Conservation (phyloP, 1,140 invertebrate species). For the Eulimnadia texana region DNA sequence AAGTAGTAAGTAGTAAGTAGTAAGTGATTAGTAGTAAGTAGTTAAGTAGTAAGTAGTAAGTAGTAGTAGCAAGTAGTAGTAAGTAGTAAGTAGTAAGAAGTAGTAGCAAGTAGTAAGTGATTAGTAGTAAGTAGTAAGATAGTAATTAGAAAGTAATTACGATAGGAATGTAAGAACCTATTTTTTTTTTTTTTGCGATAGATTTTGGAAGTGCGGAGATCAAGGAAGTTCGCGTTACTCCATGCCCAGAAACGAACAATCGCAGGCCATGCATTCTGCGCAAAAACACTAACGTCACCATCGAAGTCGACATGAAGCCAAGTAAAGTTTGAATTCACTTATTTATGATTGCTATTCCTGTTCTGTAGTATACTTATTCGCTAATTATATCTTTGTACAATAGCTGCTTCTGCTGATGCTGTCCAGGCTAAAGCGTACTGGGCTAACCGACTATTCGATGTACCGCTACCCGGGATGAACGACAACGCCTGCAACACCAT, state of each 20-base stretch:
- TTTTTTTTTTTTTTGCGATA: neutral
- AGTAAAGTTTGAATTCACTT: neutral
- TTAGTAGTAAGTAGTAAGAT: too few relatives aligned
- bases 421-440: conserved; percentile 14
- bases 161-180: too few relatives aligned
- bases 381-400: too few relatives aligned
- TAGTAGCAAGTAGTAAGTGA: too few relatives aligned
- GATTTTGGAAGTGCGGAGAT: conserved; percentile 13
- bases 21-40: too few relatives aligned
- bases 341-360: neutral
- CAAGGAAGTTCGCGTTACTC: conserved; percentile 15
- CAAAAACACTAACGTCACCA: conserved; percentile 14
- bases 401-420: neutral
- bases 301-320: conserved; percentile 16
- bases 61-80: too few relatives aligned
- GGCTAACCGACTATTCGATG: conserved; percentile 15
- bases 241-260: conserved; percentile 14
- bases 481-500: conserved; percentile 9
- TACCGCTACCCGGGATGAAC: conserved; percentile 16
- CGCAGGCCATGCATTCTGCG: conserved; percentile 11
- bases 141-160: neutral
- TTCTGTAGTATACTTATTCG: neutral
- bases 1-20: too few relatives aligned
- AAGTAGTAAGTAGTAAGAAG: too few relatives aligned
- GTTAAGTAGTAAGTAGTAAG: too few relatives aligned